Evolutionary conservation across 2,797 vertebrate genomes (phyloP).

Genomic region (Tympanoctomys barrerae): DNA sequence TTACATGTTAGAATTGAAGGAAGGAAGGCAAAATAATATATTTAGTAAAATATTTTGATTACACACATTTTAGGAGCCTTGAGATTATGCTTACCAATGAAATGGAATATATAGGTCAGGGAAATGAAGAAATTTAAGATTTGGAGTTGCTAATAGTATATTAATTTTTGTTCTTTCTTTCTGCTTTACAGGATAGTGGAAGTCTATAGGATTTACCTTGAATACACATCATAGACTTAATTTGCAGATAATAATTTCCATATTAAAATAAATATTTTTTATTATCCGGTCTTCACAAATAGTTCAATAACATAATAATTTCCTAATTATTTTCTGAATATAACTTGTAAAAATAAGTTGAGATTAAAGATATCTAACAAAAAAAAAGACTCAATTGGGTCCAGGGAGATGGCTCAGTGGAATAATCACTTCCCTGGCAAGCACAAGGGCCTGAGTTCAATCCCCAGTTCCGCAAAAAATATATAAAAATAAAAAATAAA

Average conservation of each 20-base stretch:
- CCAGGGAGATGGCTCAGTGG: no score
- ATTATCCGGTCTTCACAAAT: background rate
- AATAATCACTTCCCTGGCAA: no score
- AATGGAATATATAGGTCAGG: background rate
- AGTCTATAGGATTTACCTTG: background rate
- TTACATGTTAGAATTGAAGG: background rate
- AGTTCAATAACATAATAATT: background rate
- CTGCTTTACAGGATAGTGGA: background rate
- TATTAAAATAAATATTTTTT: background rate
- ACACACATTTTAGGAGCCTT: background rate
- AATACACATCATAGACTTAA: background rate
- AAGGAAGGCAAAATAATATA: no score
- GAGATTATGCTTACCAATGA: background rate
- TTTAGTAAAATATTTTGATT: background rate
- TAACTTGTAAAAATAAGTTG: conserved; percentile 7
- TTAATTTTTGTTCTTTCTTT: background rate
- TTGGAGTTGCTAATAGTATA: background rate
- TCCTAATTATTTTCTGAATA: background rate
- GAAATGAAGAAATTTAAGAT: background rate
- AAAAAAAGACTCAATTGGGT: no score
- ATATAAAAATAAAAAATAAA: background rate
- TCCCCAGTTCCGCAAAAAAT: no score
- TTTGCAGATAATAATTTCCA: background rate
- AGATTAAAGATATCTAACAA: background rate
- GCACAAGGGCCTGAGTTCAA: no score